Conservation (phyloP, 2,113 vertebrate genomes). For the Macrotus californicus region DNA sequence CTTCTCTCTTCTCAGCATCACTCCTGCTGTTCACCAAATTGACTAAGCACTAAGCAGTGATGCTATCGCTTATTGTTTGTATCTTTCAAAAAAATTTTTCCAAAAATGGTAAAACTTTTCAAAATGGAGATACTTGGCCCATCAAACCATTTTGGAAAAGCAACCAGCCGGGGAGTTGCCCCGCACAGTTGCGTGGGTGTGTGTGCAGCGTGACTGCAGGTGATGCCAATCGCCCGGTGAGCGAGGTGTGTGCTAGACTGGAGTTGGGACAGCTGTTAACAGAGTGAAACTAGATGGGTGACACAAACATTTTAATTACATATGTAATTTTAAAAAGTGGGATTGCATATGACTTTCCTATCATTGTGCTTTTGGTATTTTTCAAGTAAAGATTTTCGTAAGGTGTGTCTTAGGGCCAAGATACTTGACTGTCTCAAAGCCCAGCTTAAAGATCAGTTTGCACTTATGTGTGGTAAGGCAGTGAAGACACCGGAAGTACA, state of each 20-base stretch:
- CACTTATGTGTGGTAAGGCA: not conserved
- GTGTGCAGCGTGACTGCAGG: not conserved
- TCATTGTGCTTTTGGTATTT: not conserved
- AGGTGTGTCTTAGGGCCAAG: not conserved
- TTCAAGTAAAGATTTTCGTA: not conserved
- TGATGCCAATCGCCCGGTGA: not conserved
- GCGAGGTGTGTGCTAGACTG: not conserved
- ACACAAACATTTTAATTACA: not conserved
- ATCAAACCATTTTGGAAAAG: not conserved
- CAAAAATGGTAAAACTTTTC: not conserved
- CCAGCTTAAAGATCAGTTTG: not conserved
- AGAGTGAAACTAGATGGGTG: not conserved
- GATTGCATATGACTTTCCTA: not conserved
- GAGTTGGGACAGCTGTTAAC: not conserved
- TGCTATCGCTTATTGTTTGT: not conserved
- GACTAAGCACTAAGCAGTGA: not conserved
- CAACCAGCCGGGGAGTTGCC: not conserved
- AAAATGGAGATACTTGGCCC: not conserved
- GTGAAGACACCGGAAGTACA: not conserved
- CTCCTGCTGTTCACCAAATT: not conserved
- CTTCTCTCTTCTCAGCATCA: not conserved
- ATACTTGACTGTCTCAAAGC: not conserved
- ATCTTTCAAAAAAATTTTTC: not conserved
- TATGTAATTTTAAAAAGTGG: not conserved
- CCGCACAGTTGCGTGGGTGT: not conserved